Conservation (phyloP, 2,888 invertebrate genomes). For the Papilio gigon region DNA sequence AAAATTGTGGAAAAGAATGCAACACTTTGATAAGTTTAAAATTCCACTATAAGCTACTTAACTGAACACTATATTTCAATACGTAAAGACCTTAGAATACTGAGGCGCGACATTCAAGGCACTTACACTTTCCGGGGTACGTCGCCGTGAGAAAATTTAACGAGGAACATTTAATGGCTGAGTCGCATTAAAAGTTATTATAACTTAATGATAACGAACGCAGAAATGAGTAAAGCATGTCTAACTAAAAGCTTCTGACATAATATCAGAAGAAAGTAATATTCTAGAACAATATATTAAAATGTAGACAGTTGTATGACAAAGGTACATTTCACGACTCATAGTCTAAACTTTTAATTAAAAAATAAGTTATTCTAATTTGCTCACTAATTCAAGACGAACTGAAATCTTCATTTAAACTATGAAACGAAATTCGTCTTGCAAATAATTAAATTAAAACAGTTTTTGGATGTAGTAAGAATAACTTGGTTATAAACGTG, state of each 20-base stretch:
- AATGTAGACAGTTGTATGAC: conserved; percentile 2
- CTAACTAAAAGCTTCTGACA: conserved; percentile 17
- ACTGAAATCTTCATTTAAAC: conserved; percentile 5
- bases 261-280: not conserved
- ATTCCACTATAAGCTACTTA: not conserved
- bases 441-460: conserved; percentile 6
- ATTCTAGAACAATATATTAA: not conserved
- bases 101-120: conserved; percentile 11
- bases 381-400: conserved; percentile 10
- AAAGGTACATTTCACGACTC: conserved; percentile 8
- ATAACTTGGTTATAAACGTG: not conserved
- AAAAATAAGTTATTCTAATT: conserved; percentile 7
- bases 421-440: not conserved
- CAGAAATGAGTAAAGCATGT: conserved; percentile 20
- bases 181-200: conserved; percentile 34
- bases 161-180: conserved; percentile 36
- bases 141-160: conserved; percentile 21
- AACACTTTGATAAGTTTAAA: not conserved
- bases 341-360: conserved; percentile 12
- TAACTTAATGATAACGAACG: conserved; percentile 36
- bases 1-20: too few species aligned
- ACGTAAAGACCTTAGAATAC: not conserved
- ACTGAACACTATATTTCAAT: not conserved
- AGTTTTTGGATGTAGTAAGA: not conserved
- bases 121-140: conserved; percentile 22